These are phyloP conservation scores for Poliocrania exsul DNA, from an alignment of 2,797 vertebrate genomes.

Conservation along the genomic window DNA sequence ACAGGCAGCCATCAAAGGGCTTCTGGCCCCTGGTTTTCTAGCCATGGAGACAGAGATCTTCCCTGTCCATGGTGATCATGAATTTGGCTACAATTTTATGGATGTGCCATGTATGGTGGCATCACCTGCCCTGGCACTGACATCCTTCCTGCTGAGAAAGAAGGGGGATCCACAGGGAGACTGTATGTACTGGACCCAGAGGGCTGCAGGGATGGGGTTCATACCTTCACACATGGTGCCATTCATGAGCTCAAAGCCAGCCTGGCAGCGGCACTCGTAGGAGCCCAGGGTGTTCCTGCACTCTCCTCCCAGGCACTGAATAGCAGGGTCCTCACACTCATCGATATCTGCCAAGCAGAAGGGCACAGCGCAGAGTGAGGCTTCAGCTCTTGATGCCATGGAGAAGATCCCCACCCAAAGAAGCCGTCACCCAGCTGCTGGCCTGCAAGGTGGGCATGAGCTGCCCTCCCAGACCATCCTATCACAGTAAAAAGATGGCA, in stretches of 20 bases:
- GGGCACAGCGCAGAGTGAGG: not conserved
- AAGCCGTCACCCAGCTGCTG: not conserved
- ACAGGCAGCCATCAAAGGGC: not conserved
- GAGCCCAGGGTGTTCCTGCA: slow-evolving; percentile 87
- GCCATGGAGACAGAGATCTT: not conserved
- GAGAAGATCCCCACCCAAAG: not conserved
- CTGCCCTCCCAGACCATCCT: not conserved
- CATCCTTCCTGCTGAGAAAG: not conserved
- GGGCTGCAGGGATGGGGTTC: not conserved
- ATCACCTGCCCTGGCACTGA: not conserved
- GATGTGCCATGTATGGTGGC: not conserved
- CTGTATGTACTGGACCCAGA: not conserved
- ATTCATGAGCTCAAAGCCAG: slow-evolving; percentile 80
- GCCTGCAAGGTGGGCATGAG: not conserved
- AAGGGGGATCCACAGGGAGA: not conserved
- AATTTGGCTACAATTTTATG: not conserved
- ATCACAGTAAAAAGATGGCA: not conserved
- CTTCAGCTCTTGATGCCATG: not conserved
- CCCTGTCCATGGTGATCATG: not conserved
- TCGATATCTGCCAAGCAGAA: slow-evolving; percentile 83
- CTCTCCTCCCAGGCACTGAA: slow-evolving; percentile 85
- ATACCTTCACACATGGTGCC: slow-evolving; percentile 69
- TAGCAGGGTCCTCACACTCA: slow-evolving; percentile 86
- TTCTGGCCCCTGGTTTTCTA: not conserved
- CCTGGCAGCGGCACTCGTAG: slow-evolving; percentile 85